These are phyloP conservation scores for Temnothorax unifasciatus DNA, from an alignment of 2,888 invertebrate genomes.

Conservation along the genomic window DNA sequence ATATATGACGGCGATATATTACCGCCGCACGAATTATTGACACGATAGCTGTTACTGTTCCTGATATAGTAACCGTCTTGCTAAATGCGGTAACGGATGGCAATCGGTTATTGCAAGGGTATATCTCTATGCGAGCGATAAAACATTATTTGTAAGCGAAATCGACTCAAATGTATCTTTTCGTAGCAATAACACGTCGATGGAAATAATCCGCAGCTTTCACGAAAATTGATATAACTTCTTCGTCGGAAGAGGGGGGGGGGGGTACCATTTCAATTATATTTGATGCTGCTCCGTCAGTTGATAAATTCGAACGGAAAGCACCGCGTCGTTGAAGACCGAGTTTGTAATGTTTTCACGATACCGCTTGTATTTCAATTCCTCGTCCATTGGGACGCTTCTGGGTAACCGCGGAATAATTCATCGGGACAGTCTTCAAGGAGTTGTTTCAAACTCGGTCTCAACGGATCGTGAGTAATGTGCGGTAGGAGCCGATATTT, in stretches of 20 bases:
- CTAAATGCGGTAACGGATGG: constrained; percentile 43
- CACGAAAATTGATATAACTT: constrained; percentile 12
- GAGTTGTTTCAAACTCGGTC: constrained; percentile 58
- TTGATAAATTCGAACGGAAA: constrained; percentile 38
- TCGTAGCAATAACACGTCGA: neutral
- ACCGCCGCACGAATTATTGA: constrained; percentile 51
- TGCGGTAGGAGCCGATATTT: constrained; percentile 52
- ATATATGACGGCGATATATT: constrained; percentile 49
- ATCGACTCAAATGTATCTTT: constrained; percentile 14
- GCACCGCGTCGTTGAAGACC: constrained; percentile 8
- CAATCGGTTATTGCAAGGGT: constrained; percentile 35
- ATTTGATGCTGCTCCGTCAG: neutral
- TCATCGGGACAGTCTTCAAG: constrained; percentile 56
- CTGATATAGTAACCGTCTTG: constrained; percentile 53
- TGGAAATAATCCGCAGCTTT: neutral
- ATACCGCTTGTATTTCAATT: constrained; percentile 53
- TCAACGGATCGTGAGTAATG: constrained; percentile 59
- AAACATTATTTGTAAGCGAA: constrained; percentile 7
- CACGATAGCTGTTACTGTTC: constrained; percentile 48
- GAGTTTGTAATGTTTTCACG: constrained; percentile 46
- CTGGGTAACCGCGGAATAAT: constrained; percentile 51
- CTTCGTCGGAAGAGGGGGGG: neutral
- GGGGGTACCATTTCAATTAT: neutral
- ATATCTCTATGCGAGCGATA: constrained; percentile 30
- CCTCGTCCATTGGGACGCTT: constrained; percentile 46